phyloP scores from a whole-genome alignment of 2,888 invertebrate species.

The Tenthredo distinguenda region DNA sequence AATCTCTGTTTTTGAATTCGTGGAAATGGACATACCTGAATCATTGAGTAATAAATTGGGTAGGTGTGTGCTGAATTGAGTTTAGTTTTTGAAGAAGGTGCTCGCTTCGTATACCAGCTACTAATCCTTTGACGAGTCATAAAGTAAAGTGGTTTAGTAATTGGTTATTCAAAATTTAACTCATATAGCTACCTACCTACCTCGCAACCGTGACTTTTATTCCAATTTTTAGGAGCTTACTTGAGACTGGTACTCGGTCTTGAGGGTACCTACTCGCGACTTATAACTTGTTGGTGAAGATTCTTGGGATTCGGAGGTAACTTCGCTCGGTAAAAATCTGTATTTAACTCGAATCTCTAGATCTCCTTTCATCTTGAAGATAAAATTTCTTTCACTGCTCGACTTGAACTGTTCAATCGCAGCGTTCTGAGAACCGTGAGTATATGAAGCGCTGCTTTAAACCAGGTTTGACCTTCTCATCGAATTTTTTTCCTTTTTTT shows the following conservation, averaged over 20 bases:
- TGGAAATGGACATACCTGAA: too few relatives aligned
- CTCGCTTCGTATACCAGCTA: not conserved
- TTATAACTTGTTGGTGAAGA: not conserved
- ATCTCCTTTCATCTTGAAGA: not conserved
- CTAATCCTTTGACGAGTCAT: not conserved
- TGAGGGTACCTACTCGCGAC: not conserved
- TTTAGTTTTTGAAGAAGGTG: not conserved
- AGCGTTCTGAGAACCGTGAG: not conserved
- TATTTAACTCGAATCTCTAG: not conserved
- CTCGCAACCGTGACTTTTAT: not conserved
- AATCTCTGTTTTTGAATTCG: too few relatives aligned
- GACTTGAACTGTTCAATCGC: not conserved
- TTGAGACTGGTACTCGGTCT: constrained; percentile 4
- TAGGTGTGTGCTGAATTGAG: too few relatives aligned
- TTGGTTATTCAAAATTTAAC: not conserved
- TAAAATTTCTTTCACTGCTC: not conserved
- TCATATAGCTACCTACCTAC: not conserved
- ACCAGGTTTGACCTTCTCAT: constrained; percentile 14
- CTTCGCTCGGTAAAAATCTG: not conserved
- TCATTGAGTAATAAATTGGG: too few relatives aligned
- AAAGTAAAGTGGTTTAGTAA: not conserved
- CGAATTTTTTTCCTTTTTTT: not conserved
- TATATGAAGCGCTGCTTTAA: not conserved
- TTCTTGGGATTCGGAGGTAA: too few relatives aligned
- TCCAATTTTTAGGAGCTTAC: not conserved